These are phyloP conservation scores for Portevinia maculata DNA, from an alignment of 2,888 invertebrate species.

Conservation along the genomic window DNA sequence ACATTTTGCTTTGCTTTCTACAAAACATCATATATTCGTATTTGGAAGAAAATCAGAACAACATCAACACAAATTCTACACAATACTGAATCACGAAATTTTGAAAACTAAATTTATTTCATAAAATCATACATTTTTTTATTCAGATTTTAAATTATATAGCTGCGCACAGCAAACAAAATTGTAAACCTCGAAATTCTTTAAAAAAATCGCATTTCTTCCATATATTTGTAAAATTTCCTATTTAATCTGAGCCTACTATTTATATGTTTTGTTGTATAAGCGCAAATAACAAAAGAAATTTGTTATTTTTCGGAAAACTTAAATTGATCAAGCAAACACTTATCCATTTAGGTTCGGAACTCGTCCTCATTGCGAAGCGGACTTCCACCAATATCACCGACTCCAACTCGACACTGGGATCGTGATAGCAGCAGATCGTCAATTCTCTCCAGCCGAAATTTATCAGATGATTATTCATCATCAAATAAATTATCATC, in stretches of 20 bases:
- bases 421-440: slow-evolving; percentile 80
- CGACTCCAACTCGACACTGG: slow-evolving; percentile 80
- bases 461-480: slow-evolving; percentile 75
- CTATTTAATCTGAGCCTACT: slow-evolving; percentile 50
- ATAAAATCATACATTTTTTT: slow-evolving; percentile 1
- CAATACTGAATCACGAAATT: slow-evolving; percentile 16
- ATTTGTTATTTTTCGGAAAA: neutral
- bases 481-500: slow-evolving; percentile 77
- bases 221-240: slow-evolving; percentile 14
- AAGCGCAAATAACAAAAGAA: slow-evolving; percentile 59
- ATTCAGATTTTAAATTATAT: slow-evolving; percentile 18
- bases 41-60: slow-evolving; percentile 50
- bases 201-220: slow-evolving; percentile 32
- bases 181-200: slow-evolving; percentile 15
- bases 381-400: slow-evolving; percentile 81
- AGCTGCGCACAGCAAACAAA: slow-evolving; percentile 28
- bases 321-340: neutral
- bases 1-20: slow-evolving; percentile 41
- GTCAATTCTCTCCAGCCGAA: slow-evolving; percentile 77
- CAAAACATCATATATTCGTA: slow-evolving; percentile 8
- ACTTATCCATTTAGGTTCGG: slow-evolving; percentile 77
- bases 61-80: slow-evolving; percentile 32
- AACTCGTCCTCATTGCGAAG: slow-evolving; percentile 78
- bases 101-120: slow-evolving; percentile 17
- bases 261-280: slow-evolving; percentile 56